A percentile compares a stretch with the other conserved stretches of the same genome.
Evolutionary conservation across 2,888 invertebrate species (phyloP).

Genomic region (Taphrorychus bicolor): DNA sequence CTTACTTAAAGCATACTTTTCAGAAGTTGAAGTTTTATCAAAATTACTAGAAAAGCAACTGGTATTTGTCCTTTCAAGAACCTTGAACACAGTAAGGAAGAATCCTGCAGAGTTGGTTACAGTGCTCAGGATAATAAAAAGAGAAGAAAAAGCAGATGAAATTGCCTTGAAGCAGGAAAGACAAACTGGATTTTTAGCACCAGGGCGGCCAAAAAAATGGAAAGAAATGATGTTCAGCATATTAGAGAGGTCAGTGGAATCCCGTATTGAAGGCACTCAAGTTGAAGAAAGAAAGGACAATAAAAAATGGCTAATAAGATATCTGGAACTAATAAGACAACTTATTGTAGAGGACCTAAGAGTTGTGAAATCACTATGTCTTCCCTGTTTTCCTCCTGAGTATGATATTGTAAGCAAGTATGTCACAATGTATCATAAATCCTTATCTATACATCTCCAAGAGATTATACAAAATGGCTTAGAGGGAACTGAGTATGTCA

Average conservation of each 20-base stretch:
- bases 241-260: slow-evolving; percentile 77
- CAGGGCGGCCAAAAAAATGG: slow-evolving; percentile 94
- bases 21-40: slow-evolving; percentile 91
- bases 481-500: slow-evolving; percentile 96
- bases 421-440: slow-evolving; percentile 92
- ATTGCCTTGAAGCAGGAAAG: slow-evolving; percentile 80
- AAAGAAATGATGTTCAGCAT: slow-evolving; percentile 84
- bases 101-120: slow-evolving; percentile 96
- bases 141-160: slow-evolving; percentile 94
- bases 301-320: slow-evolving; percentile 95
- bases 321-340: slow-evolving; percentile 85
- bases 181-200: slow-evolving; percentile 89
- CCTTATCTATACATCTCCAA: slow-evolving; percentile 82
- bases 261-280: slow-evolving; percentile 93
- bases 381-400: slow-evolving; percentile 94
- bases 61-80: slow-evolving; percentile 85
- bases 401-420: slow-evolving; percentile 93
- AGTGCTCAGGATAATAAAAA: slow-evolving; percentile 92
- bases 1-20: slow-evolving; percentile 94
- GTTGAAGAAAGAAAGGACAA: slow-evolving; percentile 89
- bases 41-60: slow-evolving; percentile 90
- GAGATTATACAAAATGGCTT: slow-evolving; percentile 87
- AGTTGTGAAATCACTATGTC: slow-evolving; percentile 87
- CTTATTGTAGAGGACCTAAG: slow-evolving; percentile 89
- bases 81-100: slow-evolving; percentile 92